Percentiles rank a stretch among this genome's conserved stretches.
These are phyloP conservation scores for Atherix ibis DNA, from an alignment of 2,888 invertebrate genomes.

Conservation along the genomic window DNA sequence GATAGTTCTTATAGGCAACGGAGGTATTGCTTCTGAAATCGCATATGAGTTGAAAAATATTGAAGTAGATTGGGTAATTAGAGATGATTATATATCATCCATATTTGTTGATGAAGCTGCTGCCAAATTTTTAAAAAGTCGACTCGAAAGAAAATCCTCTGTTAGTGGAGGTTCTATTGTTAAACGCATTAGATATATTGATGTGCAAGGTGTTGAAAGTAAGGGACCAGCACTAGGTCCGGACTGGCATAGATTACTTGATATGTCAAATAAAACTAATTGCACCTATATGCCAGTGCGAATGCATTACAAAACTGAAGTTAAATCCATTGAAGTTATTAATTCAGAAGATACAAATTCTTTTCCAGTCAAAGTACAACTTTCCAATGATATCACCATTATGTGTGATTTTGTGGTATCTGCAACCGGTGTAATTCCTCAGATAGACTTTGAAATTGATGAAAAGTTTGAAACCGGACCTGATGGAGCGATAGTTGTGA, in stretches of 20 bases:
- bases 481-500: slow-evolving; percentile 75
- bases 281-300: slow-evolving; percentile 31
- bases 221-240: slow-evolving; percentile 89
- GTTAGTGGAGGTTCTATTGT: slow-evolving; percentile 25
- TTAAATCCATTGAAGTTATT: slow-evolving; percentile 23
- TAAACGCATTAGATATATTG: slow-evolving; percentile 52
- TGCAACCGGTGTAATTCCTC: slow-evolving; percentile 82
- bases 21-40: slow-evolving; percentile 96
- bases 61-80: slow-evolving; percentile 84
- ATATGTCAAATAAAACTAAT: slow-evolving; percentile 38
- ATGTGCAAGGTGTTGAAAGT: slow-evolving; percentile 36
- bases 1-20: slow-evolving; percentile 85
- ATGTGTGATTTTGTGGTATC: slow-evolving; percentile 85
- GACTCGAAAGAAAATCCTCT: slow-evolving; percentile 22
- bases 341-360: slow-evolving; percentile 23
- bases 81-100: slow-evolving; percentile 81
- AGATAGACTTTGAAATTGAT: slow-evolving; percentile 41
- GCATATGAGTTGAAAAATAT: slow-evolving; percentile 73
- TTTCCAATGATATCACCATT: slow-evolving; percentile 55
- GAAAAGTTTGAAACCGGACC: slow-evolving; percentile 35
- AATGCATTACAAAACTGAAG: slow-evolving; percentile 45
- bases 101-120: slow-evolving; percentile 94
- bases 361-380: slow-evolving; percentile 54
- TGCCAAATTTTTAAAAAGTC: slow-evolving; percentile 72
- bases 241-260: slow-evolving; percentile 74